These are phyloP conservation scores for Idaea dimidiata DNA, from an alignment of 2,888 invertebrate genomes.

Conservation along the genomic window DNA sequence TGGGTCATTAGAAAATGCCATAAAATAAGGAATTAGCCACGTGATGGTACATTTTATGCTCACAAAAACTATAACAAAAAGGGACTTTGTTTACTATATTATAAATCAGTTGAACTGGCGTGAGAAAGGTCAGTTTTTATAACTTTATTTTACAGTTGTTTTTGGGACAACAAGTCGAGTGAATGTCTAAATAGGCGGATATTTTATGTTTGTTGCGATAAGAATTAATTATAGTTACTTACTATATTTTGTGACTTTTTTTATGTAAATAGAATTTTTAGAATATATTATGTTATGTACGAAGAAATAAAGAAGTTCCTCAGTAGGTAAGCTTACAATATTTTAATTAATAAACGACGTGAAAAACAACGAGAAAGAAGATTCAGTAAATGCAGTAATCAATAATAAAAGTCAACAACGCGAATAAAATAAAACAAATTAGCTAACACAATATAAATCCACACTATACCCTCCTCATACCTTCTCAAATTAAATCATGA, in stretches of 20 bases:
- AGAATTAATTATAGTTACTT: background rate
- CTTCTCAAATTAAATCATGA: background rate
- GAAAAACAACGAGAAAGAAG: no score
- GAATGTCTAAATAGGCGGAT: background rate
- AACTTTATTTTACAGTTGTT: constrained; percentile 2
- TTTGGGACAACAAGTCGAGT: background rate
- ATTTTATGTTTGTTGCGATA: background rate
- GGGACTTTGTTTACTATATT: constrained; percentile 24
- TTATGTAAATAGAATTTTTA: background rate
- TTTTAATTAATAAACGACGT: no score
- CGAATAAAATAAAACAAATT: no score
- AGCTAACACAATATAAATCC: background rate
- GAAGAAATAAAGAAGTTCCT: background rate
- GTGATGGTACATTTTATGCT: constrained; percentile 23
- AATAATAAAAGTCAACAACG: no score
- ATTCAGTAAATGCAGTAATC: no score
- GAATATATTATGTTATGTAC: background rate
- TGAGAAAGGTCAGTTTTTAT: constrained; percentile 23
- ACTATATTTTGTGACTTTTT: background rate
- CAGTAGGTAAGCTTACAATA: no score
- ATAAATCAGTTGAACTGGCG: constrained; percentile 28
- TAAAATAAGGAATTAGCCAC: constrained; percentile 11
- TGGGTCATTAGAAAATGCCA: constrained; percentile 1
- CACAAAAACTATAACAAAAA: constrained; percentile 29
- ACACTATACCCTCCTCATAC: no score